A percentile compares a stretch with the other conserved stretches of the same genome.
Conservation (phyloP, 2,113 vertebrate species). For the Cheirogaleus medius region DNA sequence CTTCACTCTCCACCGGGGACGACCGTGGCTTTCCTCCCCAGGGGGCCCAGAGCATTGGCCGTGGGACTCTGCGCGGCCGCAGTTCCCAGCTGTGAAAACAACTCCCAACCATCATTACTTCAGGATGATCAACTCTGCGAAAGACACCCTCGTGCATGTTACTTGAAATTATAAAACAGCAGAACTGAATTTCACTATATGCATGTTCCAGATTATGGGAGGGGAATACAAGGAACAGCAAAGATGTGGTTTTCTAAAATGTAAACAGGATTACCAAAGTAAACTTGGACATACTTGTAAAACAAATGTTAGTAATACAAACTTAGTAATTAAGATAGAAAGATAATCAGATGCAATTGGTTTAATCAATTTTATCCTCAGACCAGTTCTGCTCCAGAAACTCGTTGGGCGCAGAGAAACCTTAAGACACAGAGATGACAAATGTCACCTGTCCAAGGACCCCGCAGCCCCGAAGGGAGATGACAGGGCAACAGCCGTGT, state of each 20-base stretch:
- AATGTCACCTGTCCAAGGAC: accelerated
- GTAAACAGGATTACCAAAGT: neutral
- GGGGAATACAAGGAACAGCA: accelerated
- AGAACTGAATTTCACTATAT: accelerated
- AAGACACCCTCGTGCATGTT: accelerated
- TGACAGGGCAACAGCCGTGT: accelerated
- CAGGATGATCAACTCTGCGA: neutral
- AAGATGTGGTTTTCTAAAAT: neutral
- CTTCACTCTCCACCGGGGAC: accelerated
- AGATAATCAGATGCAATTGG: accelerated
- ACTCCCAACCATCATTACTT: neutral
- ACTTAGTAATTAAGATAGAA: neutral
- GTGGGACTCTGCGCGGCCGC: accelerated
- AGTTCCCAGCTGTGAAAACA: accelerated
- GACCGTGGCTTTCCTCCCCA: accelerated
- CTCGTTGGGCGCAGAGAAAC: accelerated
- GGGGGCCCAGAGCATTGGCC: accelerated
- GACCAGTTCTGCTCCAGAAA: neutral
- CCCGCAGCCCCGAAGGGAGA: neutral
- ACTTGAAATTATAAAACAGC: accelerated
- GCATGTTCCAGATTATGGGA: accelerated
- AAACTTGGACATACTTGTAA: neutral
- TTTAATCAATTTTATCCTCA: neutral
- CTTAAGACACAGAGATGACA: neutral
- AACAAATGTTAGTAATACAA: neutral